Evolutionary conservation across 2,113 vertebrate species (phyloP).

Genomic region (Muntiacus reevesi): DNA sequence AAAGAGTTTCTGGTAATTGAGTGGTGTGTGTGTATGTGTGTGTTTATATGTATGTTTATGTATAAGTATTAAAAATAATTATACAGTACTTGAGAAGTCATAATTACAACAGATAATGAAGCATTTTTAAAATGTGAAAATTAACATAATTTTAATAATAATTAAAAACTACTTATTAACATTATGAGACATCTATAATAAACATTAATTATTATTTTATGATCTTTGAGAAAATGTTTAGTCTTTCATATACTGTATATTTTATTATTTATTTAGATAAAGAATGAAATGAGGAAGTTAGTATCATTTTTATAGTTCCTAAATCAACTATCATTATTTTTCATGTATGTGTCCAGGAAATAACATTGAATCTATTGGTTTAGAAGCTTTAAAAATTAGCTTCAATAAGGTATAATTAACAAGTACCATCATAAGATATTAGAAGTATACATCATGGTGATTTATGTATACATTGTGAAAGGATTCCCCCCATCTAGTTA

Average conservation of each 20-base stretch:
- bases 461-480: neutral
- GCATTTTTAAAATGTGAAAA: neutral
- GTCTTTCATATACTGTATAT: neutral
- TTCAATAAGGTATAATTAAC: neutral
- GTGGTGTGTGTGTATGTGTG: neutral
- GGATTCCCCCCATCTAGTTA: neutral
- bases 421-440: neutral
- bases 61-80: neutral
- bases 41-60: neutral
- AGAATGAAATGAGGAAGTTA: neutral
- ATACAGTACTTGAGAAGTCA: neutral
- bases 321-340: neutral
- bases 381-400: neutral
- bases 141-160: neutral
- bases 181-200: neutral
- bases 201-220: neutral
- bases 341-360: neutral
- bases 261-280: slow-evolving; percentile 23
- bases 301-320: neutral
- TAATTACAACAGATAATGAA: neutral
- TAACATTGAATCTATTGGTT: neutral
- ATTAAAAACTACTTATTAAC: neutral
- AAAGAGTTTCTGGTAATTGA: neutral
- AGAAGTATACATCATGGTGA: neutral
- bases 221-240: neutral